phyloP scores from a whole-genome alignment of 2,888 invertebrate species.

The Auanema sp. region DNA sequence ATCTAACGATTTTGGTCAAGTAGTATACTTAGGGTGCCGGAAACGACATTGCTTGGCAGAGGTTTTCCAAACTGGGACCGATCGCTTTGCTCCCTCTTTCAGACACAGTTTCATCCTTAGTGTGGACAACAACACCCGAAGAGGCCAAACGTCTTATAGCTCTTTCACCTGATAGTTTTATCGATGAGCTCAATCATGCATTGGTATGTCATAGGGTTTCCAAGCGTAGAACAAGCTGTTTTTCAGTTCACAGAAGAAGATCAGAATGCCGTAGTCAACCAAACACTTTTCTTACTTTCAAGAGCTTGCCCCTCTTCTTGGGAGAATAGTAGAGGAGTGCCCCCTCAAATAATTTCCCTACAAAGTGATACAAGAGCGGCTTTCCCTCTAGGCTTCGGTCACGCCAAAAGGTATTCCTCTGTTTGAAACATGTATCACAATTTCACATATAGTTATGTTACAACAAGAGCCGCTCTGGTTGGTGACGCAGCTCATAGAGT shows the following conservation, averaged over 20 bases:
- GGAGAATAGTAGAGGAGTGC: slow-evolving; percentile 69
- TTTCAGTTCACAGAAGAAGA: slow-evolving; percentile 62
- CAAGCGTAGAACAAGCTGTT: neutral
- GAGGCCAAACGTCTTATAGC: slow-evolving; percentile 77
- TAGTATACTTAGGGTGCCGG: slow-evolving; percentile 69
- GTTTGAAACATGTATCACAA: neutral
- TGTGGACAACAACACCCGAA: slow-evolving; percentile 83
- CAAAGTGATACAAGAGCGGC: slow-evolving; percentile 75
- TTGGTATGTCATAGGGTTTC: slow-evolving; percentile 71
- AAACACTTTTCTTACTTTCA: slow-evolving; percentile 44
- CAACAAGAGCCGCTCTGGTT: slow-evolving; percentile 79
- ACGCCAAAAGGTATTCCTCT: slow-evolving; percentile 77
- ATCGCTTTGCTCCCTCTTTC: slow-evolving; percentile 87
- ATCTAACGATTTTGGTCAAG: too few relatives aligned
- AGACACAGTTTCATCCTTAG: slow-evolving; percentile 80
- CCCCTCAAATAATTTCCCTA: slow-evolving; percentile 74
- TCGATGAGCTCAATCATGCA: slow-evolving; percentile 83
- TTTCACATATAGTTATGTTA: slow-evolving; percentile 73
- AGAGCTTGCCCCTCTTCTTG: slow-evolving; percentile 50
- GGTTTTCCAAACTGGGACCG: slow-evolving; percentile 88
- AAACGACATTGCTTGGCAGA: slow-evolving; percentile 91
- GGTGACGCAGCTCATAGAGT: slow-evolving; percentile 78
- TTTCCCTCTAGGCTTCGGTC: slow-evolving; percentile 89
- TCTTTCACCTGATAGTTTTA: slow-evolving; percentile 79
- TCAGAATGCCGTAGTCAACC: slow-evolving; percentile 56